A percentile compares a stretch with the other conserved stretches of the same genome.
Evolutionary conservation across 1,140 invertebrate species (phyloP).

Genomic region (Dryas iulia): DNA sequence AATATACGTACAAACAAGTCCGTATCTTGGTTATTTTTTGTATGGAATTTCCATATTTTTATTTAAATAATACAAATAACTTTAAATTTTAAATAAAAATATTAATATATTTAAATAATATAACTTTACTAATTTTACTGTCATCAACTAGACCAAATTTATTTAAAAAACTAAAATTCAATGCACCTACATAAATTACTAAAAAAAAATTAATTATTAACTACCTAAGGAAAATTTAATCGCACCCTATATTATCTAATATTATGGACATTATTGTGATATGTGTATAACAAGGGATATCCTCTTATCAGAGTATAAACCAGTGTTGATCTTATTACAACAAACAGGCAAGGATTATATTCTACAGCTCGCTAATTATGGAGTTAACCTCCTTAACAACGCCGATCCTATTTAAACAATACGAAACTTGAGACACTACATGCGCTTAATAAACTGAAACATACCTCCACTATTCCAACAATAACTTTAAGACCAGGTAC

Average conservation of each 20-base stretch:
- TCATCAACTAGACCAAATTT: too few species aligned
- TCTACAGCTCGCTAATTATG: constrained; percentile 52
- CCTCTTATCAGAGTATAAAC: constrained; percentile 32
- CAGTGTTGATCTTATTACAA: constrained; percentile 44
- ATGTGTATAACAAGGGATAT: background rate
- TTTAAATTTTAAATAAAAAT: too few species aligned
- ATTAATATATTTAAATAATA: too few species aligned
- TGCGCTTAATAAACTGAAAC: constrained; percentile 29
- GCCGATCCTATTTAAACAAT: constrained; percentile 57
- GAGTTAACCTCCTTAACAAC: constrained; percentile 48
- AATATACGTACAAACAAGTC: too few species aligned
- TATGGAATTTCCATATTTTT: too few species aligned
- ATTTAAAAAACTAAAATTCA: too few species aligned
- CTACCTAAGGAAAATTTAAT: too few species aligned
- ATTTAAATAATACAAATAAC: too few species aligned
- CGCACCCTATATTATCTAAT: background rate
- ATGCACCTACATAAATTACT: too few species aligned
- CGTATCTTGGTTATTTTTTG: too few species aligned
- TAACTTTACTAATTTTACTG: too few species aligned
- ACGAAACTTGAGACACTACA: constrained; percentile 41
- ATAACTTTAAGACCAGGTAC: constrained; percentile 12
- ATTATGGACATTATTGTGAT: background rate
- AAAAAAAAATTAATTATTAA: too few species aligned
- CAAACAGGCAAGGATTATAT: constrained; percentile 45
- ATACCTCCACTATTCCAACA: constrained; percentile 20